phyloP scores from a whole-genome alignment of 2,888 invertebrate species.

The Eupithecia abbreviata region DNA sequence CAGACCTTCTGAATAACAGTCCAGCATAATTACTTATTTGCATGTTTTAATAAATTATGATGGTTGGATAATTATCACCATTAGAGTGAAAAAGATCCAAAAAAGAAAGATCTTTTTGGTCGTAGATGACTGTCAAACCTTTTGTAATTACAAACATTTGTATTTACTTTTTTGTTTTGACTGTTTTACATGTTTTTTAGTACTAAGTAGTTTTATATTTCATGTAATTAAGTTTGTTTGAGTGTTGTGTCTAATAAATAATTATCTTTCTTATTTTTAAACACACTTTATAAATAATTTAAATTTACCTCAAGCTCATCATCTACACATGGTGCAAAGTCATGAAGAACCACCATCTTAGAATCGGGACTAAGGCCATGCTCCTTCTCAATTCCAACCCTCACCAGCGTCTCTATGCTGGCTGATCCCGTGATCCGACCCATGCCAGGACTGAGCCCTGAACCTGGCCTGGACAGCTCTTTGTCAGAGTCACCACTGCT shows the following conservation, averaged over 20 bases:
- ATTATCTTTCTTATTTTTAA: too few species aligned
- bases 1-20: too few species aligned
- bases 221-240: too few species aligned
- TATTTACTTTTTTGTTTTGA: too few species aligned
- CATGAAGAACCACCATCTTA: constrained; percentile 97
- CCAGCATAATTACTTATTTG: too few species aligned
- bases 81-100: too few species aligned
- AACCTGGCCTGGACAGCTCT: constrained; percentile 84
- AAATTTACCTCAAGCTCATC: constrained; percentile 92
- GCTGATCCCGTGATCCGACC: constrained; percentile 97
- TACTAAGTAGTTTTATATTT: too few species aligned
- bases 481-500: constrained; percentile 91
- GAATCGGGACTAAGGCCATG: constrained; percentile 96
- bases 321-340: constrained; percentile 97
- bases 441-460: constrained; percentile 90
- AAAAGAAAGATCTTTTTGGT: too few species aligned
- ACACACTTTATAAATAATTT: background rate
- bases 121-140: background rate
- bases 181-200: too few species aligned
- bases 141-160: background rate
- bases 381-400: constrained; percentile 96
- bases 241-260: too few species aligned
- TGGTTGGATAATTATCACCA: too few species aligned
- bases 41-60: too few species aligned
- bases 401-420: constrained; percentile 94